Conservation (phyloP, 2,113 vertebrate species). For the Phainopepla nitens region DNA sequence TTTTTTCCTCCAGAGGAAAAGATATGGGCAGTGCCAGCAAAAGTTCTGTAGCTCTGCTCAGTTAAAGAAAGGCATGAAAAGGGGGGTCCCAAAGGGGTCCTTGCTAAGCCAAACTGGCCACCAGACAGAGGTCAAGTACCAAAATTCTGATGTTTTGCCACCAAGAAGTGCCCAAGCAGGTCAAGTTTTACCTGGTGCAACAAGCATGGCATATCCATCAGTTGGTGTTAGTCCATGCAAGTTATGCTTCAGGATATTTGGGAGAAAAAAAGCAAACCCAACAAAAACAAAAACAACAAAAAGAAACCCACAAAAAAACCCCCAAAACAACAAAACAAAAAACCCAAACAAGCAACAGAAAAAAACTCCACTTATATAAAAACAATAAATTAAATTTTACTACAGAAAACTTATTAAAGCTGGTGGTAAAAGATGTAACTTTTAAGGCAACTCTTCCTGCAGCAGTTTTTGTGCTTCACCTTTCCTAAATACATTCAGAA, state of each 20-base stretch:
- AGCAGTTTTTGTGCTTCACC: background rate
- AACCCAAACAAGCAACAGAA: too few relatives aligned
- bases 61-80: background rate
- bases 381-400: background rate
- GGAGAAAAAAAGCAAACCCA: fast-evolving
- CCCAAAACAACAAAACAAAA: too few relatives aligned
- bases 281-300: background rate
- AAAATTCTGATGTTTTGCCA: background rate
- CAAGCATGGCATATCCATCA: background rate
- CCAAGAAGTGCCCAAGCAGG: background rate
- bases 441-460: background rate
- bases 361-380: too few relatives aligned
- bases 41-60: background rate
- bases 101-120: background rate
- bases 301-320: too few relatives aligned
- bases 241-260: background rate
- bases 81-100: background rate
- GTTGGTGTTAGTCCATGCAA: background rate
- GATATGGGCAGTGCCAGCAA: background rate
- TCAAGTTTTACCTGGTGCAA: background rate
- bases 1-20: background rate
- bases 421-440: background rate
- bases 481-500: background rate
- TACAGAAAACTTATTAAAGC: background rate
- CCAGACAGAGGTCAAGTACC: too few relatives aligned